Evolutionary conservation across 2,113 vertebrate genomes (phyloP), one percentile per base, ranked within the genome.

Genomic region (Hemichromis elongatus): DNA sequence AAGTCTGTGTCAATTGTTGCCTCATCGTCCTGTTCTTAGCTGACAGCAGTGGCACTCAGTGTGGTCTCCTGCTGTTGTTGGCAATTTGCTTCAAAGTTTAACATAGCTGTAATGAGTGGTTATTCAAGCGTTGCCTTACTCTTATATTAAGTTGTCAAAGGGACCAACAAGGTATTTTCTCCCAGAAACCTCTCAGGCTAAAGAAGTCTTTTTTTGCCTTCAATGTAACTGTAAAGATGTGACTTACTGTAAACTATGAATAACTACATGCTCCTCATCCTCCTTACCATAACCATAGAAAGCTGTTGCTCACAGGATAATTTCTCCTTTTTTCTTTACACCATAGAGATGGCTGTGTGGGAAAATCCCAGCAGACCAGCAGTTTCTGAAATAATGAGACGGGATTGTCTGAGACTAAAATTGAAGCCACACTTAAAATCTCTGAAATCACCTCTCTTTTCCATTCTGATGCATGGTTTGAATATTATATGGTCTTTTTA

Each of bases 391-490:
- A 73, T 73, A 73, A 28, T 47, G 40, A 73, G 40, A 73, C 14
- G 1, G 7, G 24, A 3, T 47, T 47, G 9, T 11, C 14, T 19
- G 68, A 24, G 24, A 19, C 68, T 11, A 47, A 47, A 14, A 19
- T 1, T 26, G 14, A 73, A 45, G 40, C 5, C 21, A 26, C 40
- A 70, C 9, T 47, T 45, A 47, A 45, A 45, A 26, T 70, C 14
- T 47, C 13, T 45, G 63, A 47, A 16, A 47, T 47, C 24, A 47
- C 42, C 68, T 73, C 4, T 6, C 68, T 19, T 47, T 9, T 11
- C 42, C 68, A 28, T 0, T 47, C 14, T 28, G 24, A 47, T 73
- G 13, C 5, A 0, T 18, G 9, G 42, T 47, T 47, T 3, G 0
- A 47, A 73, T 47, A 47, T 73, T 18, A 28, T 18, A 24, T 47